phyloP scores from a whole-genome alignment of 2,888 invertebrate genomes.

The Netelia fuscicornis region DNA sequence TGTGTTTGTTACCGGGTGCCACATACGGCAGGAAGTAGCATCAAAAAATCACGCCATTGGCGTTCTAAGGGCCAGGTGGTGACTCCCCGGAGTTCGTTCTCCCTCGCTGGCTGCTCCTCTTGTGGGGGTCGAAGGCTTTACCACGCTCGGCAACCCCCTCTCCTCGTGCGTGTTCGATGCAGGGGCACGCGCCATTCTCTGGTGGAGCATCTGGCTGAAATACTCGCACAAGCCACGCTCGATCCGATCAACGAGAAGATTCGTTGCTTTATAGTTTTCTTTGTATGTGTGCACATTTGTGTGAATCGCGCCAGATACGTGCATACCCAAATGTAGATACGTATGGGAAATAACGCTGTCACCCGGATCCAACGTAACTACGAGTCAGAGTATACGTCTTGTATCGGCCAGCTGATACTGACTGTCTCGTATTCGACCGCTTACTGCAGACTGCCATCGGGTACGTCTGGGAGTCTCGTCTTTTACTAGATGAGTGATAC shows the following conservation, averaged over 20 bases:
- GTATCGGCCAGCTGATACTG: conserved; percentile 38
- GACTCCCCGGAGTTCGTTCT: conserved; percentile 51
- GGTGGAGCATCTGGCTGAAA: conserved; percentile 78
- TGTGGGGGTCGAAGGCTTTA: conserved; percentile 46
- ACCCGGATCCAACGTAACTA: conserved; percentile 35
- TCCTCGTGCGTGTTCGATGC: conserved; percentile 60
- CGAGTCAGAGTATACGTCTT: neutral
- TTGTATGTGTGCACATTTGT: conserved; percentile 17
- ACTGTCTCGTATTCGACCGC: conserved; percentile 30
- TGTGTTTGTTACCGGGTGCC: conserved; percentile 6
- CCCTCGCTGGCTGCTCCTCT: conserved; percentile 28
- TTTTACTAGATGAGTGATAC: too few relatives aligned
- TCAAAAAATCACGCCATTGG: conserved; percentile 70
- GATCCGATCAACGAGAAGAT: conserved; percentile 43
- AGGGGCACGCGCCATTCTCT: conserved; percentile 78
- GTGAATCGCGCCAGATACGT: conserved; percentile 49
- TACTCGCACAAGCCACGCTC: conserved; percentile 15
- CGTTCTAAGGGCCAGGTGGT: conserved; percentile 67
- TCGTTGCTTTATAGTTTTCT: conserved; percentile 37
- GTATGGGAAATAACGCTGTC: conserved; percentile 22
- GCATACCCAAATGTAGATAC: conserved; percentile 12
- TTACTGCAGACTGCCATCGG: neutral
- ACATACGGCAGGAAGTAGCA: conserved; percentile 66
- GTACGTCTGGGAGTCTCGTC: too few relatives aligned
- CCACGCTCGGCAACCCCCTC: conserved; percentile 1